A percentile compares a stretch with the other conserved stretches of the same genome.
phyloP scores from a whole-genome alignment of 2,113 vertebrate species.

The Dascyllus trimaculatus region DNA sequence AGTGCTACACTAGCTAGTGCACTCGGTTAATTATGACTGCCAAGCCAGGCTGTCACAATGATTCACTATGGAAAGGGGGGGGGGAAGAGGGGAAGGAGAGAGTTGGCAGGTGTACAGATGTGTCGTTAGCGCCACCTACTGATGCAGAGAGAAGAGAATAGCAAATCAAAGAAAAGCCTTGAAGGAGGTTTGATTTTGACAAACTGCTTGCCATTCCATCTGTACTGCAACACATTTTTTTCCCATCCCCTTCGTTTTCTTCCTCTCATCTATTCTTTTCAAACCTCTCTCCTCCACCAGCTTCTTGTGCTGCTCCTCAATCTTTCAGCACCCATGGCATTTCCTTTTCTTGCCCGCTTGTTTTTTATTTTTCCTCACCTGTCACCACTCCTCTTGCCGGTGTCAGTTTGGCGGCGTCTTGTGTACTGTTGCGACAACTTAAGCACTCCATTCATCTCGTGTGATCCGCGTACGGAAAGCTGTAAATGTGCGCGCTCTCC shows the following conservation, averaged over 20 bases:
- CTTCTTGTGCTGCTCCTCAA: conserved; percentile 22
- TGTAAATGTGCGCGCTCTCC: conserved; percentile 38
- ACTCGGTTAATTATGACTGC: conserved; percentile 75
- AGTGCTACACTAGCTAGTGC: conserved; percentile 54
- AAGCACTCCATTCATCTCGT: conserved; percentile 62
- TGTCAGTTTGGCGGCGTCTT: conserved; percentile 58
- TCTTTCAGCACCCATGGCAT: conserved; percentile 37
- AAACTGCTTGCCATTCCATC: conserved; percentile 38
- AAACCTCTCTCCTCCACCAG: conserved; percentile 5
- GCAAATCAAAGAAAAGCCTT: not conserved
- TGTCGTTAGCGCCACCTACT: conserved; percentile 83
- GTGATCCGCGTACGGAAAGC: conserved; percentile 56
- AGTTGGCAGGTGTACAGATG: conserved; percentile 72
- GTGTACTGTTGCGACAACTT: conserved; percentile 66
- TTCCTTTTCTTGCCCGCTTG: conserved; percentile 34
- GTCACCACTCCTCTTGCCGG: conserved; percentile 49
- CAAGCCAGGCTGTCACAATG: conserved; percentile 63
- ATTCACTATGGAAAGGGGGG: conserved; percentile 57
- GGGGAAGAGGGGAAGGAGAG: conserved; percentile 13
- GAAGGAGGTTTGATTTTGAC: conserved; percentile 47
- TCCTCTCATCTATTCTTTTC: conserved; percentile 31
- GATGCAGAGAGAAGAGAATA: conserved; percentile 49
- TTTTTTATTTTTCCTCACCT: conserved; percentile 4
- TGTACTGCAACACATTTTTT: conserved; percentile 29
- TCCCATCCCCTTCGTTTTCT: not conserved